phyloP scores from a whole-genome alignment of 2,113 vertebrate genomes.

The Phalacrocorax carbo region DNA sequence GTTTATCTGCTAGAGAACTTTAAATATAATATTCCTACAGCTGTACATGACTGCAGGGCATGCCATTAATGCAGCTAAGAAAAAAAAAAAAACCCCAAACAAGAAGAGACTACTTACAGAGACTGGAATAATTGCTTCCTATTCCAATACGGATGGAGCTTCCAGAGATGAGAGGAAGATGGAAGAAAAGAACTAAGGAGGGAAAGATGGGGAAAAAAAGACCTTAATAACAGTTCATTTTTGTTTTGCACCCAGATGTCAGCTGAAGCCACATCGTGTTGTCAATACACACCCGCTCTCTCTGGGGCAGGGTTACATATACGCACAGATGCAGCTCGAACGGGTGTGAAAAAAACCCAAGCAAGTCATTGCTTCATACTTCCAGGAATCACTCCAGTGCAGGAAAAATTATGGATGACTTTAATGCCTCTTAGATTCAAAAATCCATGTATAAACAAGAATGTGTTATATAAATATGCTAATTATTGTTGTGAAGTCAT shows the following conservation, averaged over 20 bases:
- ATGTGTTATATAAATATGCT: slow-evolving; percentile 10
- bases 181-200: slow-evolving; percentile 55
- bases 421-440: background rate
- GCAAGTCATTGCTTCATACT: background rate
- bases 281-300: background rate
- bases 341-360: background rate
- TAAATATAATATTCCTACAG: slow-evolving; percentile 12
- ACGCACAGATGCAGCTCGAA: background rate
- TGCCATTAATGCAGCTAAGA: background rate
- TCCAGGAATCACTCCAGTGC: background rate
- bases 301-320: background rate
- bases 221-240: background rate
- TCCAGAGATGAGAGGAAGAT: slow-evolving; percentile 52
- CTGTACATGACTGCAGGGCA: background rate
- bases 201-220: background rate
- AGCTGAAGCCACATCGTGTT: background rate
- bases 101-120: slow-evolving; percentile 60
- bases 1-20: background rate
- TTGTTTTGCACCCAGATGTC: background rate
- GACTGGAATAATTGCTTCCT: slow-evolving; percentile 62
- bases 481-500: slow-evolving; percentile 13
- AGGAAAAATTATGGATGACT: background rate
- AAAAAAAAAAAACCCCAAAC: background rate
- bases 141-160: slow-evolving; percentile 54
- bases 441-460: background rate